Evolutionary conservation across 2,797 vertebrate genomes (phyloP), one percentile per base, ranked within the genome.

Genomic region (Pseudochirops corinnae): DNA sequence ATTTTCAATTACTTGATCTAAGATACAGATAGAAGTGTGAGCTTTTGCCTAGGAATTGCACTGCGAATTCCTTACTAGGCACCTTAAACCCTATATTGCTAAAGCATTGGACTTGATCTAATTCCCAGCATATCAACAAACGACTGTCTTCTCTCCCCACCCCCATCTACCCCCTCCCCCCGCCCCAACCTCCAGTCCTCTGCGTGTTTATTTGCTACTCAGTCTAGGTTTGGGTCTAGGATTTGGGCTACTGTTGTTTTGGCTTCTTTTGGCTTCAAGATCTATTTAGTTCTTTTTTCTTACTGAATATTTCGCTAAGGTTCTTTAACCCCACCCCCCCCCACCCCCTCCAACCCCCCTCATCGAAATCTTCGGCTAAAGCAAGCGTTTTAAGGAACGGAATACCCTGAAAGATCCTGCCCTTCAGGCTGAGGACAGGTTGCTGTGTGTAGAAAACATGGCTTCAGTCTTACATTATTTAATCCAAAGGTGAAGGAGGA

Each of bases 381-480:
- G 56, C 93, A 90, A 55, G 94, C 52, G 82, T 90, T 95, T 96
- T 97, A 97, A 97, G 95, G 93, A 97, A 93, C 92, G 26, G 74
- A 87, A 94, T 91, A 91, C 57, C 29, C 53, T 28, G 91, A 94
- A 92, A 39, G 94, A 93, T 91, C 91, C 94, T 95, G 92, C 96
- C 94, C 95, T 97, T 92, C 94, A 97, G 93, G 93, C 91, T 0
- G 53, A 96, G 95, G 96, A 95, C 97, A 96, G 96, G 95, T 97
- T 96, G 96, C 91, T 97, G 11, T 5, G 0, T 46, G 92, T 13
- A 93, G 94, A 90, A 95, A 96, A 96, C 95, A 93, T 96, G 94
- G 96, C 96, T 97, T 96, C 97, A 97, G 94, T 94, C 92, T 67
- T 96, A 93, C 96, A 96, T 98, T 97, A 97, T 98, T 98, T 97